Evolutionary conservation across 92 coral and sea anemone species (phyloP), one percentile per base, ranked within the genome.

Genomic region (Zoanthus gigantus): DNA sequence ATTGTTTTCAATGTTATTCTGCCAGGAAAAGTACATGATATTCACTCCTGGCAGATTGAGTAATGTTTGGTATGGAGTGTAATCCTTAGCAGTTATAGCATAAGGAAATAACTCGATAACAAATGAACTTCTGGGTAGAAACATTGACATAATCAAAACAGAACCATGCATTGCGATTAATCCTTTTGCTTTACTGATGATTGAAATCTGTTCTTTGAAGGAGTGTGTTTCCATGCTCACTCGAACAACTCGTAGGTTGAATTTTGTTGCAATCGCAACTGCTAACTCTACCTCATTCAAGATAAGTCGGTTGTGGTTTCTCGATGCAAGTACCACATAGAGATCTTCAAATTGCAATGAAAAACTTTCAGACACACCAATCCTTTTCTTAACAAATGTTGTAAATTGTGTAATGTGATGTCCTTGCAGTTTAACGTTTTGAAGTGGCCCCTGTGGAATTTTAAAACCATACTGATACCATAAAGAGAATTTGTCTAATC

Each of bases 401-500:
- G 96, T 88, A 57, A 97, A 97, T 80, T 94, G 97, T 12, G 47
- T 82, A 46, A 95, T 76, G 44, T 94, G 87, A 7, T 44, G 42
- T 47, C 94, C 96, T 46, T 90, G 88, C 50, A 93, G 72, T 10
- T 87, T 90, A 77, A 92, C 79, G 18, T 78, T 87, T 32, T 91
- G 86, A 17, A 94, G 88, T 54, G 97, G 93, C 5, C 97, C 95
- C 74, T 97, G 99, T 6, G 98, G 97, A 34, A 71, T 77, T 18
- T 87, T 93, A 47, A 97, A 97, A 23, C 99, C 99, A 90, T 95
- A 97, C 47, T 97, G 98, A 56, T 97, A 97, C 99, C 99, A 97
- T 12, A 98, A 95, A 63, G 98, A 94, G 50, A 78, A 90, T 54
- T 97, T 97, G 79, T 97, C 92, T 77, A 97, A 89, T 5, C 99